A percentile compares a stretch with the other conserved stretches of the same genome.
Conservation (phyloP, 2,113 vertebrate species). For the Sinocyclocheilus maitianheensis region DNA sequence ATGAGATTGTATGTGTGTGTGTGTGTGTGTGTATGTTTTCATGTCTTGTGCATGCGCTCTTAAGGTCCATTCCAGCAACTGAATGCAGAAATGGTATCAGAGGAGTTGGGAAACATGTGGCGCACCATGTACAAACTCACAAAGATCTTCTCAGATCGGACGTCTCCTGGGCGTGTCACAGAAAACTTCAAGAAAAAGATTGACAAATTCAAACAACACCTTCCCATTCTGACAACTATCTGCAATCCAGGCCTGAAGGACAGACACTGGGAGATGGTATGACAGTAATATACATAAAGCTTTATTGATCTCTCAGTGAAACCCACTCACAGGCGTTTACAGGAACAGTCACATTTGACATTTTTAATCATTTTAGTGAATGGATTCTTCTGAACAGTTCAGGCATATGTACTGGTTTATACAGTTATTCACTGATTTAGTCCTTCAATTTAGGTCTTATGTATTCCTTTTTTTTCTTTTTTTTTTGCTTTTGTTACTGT, state of each 20-base stretch:
- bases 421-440: not conserved
- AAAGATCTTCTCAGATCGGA: conserved; percentile 76
- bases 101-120: conserved; percentile 85
- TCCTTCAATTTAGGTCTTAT: not conserved
- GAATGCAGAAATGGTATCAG: conserved; percentile 81
- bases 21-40: not conserved
- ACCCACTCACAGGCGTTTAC: not conserved
- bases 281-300: not conserved
- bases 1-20: conserved; percentile 6
- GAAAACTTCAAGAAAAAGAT: conserved; percentile 80
- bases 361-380: not conserved
- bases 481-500: not conserved
- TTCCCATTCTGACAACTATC: conserved; percentile 81
- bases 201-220: conserved; percentile 84
- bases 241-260: conserved; percentile 89
- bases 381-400: not conserved
- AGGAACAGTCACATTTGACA: not conserved
- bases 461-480: too few species aligned
- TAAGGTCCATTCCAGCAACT: conserved; percentile 80
- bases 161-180: conserved; percentile 78
- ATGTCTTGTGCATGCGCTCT: conserved; percentile 13
- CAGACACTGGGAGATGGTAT: conserved; percentile 87
- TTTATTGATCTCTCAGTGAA: not conserved
- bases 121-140: conserved; percentile 82
- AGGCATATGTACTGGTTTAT: not conserved